Base-by-base conservation (phyloP, 2,888 invertebrate genomes). In the Mimachlamys varia region DNA sequence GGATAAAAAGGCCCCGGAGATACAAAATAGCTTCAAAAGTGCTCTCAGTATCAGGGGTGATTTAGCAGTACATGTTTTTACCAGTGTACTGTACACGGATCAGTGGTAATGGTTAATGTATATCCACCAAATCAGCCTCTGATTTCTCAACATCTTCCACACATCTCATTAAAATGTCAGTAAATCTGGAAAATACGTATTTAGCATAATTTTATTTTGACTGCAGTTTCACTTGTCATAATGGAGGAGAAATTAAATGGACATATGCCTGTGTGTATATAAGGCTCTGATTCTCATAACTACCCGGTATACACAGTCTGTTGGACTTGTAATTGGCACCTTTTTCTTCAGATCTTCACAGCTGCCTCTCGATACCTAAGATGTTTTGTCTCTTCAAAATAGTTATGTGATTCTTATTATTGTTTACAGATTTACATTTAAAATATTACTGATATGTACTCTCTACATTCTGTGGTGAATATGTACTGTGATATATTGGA, bases 1-100 rank as follows among this genome's bases (percentile, higher is more conserved):
- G 90, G 88, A 91, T 91, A 91, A 91, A 91, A 91, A 89, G 87
- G 55, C 91, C 91, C 90, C 62, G 53, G 91, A 90, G 91, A 91
- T 89, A 53, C 53, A 49, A 88, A 88, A 88, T 53, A 19, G 27
- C 27, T 88, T 76, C 33, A 22, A 27, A 76, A 76, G 27, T 76
- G 76, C 27, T 19, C 33, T 33, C 12, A 33, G 76, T 33, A 76
- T 15, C 76, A 76, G 76, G 76, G 76, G 33, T 76, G 33, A 76
- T 76, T 76, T 33, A 15, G 27, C 12, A 76, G 76, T 76, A 76
- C 76, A 76, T 76, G 76, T 27, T 76, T 76, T 76, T 76, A 76
- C 76, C 76, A 76, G 76, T 76, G 76, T 33, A 76, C 76, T 10
- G 33, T 27, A 12, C 76, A 76, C 33, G 76, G 76, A 22, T 76